These are phyloP conservation scores for Cebidichthys violaceus DNA, from an alignment of 2,113 vertebrate species.

Conservation along the genomic window DNA sequence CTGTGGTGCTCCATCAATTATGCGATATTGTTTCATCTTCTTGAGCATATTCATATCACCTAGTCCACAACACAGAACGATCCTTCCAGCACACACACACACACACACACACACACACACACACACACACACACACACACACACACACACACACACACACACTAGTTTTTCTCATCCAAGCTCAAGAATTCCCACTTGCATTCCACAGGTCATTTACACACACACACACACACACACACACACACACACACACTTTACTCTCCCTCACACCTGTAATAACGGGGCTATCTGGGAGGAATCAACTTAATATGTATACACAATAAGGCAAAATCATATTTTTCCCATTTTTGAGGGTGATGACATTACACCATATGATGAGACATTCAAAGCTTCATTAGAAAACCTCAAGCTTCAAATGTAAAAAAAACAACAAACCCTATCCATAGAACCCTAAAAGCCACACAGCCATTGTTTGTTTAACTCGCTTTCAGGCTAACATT, in stretches of 20 bases:
- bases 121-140: too few species aligned
- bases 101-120: neutral
- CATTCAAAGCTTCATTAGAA: too few species aligned
- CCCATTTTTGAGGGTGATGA: too few species aligned
- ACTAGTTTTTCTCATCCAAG: conserved; percentile 49
- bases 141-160: conserved; percentile 5
- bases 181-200: conserved; percentile 51
- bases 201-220: conserved; percentile 31
- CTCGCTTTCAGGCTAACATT: neutral
- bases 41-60: neutral
- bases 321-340: too few species aligned
- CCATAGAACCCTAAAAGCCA: too few species aligned
- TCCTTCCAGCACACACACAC: conserved; percentile 10
- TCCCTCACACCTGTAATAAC: too few species aligned
- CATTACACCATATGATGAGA: too few species aligned
- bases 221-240: neutral
- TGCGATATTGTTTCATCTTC: neutral
- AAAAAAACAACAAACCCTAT: too few species aligned
- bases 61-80: neutral
- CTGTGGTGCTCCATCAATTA: conserved; percentile 9
- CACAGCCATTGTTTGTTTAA: neutral
- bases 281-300: too few species aligned
- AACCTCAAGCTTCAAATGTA: too few species aligned
- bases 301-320: too few species aligned
- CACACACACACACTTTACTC: neutral